Evolutionary conservation across 2,113 vertebrate species (phyloP), one percentile per base, ranked within the genome.

Genomic region (Periophthalmodon schlosseri): DNA sequence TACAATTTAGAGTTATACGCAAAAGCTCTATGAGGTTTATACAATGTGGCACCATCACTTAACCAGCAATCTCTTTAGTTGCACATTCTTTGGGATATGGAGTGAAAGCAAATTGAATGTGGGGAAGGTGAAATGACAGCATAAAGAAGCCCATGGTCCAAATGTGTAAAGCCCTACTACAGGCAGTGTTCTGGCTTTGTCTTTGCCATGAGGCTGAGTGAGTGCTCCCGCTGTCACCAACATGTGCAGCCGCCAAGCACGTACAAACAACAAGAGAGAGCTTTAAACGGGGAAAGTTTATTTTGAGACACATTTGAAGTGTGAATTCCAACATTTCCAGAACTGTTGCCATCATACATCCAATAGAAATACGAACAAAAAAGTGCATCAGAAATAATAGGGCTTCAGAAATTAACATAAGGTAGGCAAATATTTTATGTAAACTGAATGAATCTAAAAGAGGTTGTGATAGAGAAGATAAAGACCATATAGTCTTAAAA

Each of bases 101-200:
- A 70, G 70, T 82, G 69, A 54, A 77, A 78, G 68, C 74, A 81
- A 83, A 88, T 83, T 86, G 74, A 88, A 88, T 90, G 74, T 76
- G 87, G 86, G 86, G 67, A 73, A 72, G 46, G 72, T 73, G 77
- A 80, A 85, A 87, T 92, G 88, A 93, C 80, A 85, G 88, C 88
- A 84, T 81, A 86, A 74, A 78, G 63, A 69, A 74, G 66, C 79
- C 80, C 69, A 75, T 46, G 75, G 54, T 57, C 57, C 28, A 34
- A 67, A 66, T 71, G 74, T 72, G 78, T 77, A 24, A 65, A 23
- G 39, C 87, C 88, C 92, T 79, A 87, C 76, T 64, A 74, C 79
- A 87, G 84, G 90, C 90, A 87, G 88, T 47, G 86, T 84, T 81
- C 84, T 61, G 86, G 20, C 52, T 56, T 56, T 56, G 52, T 56